These are phyloP conservation scores for Columba janthina DNA, from an alignment of 2,113 vertebrate species.

Conservation along the genomic window DNA sequence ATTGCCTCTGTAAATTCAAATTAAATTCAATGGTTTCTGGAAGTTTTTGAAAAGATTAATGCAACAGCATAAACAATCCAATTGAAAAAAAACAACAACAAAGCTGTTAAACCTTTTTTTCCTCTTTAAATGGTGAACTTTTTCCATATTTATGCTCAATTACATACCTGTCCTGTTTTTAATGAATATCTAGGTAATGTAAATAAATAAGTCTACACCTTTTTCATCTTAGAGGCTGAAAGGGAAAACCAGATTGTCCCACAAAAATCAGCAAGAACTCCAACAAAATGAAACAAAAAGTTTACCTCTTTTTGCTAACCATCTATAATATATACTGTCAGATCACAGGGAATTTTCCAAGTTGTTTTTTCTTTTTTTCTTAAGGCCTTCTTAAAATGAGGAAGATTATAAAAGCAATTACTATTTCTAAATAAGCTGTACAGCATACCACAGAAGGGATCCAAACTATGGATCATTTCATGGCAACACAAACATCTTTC, in stretches of 20 bases:
- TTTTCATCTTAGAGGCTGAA: not conserved
- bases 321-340: not conserved
- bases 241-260: not conserved
- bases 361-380: not conserved
- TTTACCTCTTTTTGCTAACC: not conserved
- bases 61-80: not conserved
- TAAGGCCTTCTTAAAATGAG: not conserved
- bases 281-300: not conserved
- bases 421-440: not conserved
- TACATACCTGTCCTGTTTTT: not conserved
- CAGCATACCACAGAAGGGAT: not conserved
- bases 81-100: not conserved
- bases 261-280: not conserved
- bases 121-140: not conserved
- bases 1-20: not conserved
- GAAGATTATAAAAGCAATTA: not conserved
- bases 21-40: not conserved
- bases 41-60: not conserved
- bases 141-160: not conserved
- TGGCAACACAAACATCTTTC: not conserved
- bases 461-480: not conserved
- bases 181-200: not conserved
- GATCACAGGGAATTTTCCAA: not conserved
- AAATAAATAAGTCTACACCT: not conserved
- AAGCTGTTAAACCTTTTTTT: not conserved